These are phyloP conservation scores for Lottia scabra DNA, from an alignment of 2,888 invertebrate genomes.

Conservation along the genomic window DNA sequence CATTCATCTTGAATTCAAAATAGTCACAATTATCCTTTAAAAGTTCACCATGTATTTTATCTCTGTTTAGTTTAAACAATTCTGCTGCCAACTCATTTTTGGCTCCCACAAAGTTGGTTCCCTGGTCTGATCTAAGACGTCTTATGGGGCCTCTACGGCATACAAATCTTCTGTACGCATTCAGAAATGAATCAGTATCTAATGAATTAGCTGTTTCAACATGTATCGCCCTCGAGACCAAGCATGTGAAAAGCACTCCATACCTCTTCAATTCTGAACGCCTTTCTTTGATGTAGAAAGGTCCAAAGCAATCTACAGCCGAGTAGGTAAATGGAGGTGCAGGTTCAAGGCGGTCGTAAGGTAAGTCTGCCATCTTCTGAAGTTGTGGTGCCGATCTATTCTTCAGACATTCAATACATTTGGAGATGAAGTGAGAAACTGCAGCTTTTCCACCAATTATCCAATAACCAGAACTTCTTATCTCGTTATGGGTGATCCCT, in stretches of 20 bases:
- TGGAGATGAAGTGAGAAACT: not conserved
- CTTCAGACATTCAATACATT: slow-evolving; percentile 5
- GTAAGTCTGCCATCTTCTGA: slow-evolving; percentile 27
- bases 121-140: not conserved
- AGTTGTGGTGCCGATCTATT: not conserved
- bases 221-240: too few species aligned
- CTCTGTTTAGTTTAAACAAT: slow-evolving; percentile 14
- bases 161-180: slow-evolving; percentile 11
- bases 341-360: slow-evolving; percentile 11
- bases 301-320: slow-evolving; percentile 20
- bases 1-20: too few species aligned
- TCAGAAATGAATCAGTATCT: slow-evolving; percentile 15
- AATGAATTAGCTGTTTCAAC: slow-evolving; percentile 28
- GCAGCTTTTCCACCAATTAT: not conserved
- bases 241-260: slow-evolving; percentile 40
- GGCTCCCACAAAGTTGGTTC: too few species aligned
- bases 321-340: slow-evolving; percentile 22
- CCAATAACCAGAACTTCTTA: not conserved
- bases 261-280: slow-evolving; percentile 12
- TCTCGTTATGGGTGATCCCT: not conserved
- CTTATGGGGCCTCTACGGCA: slow-evolving; percentile 13
- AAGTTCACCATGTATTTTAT: slow-evolving; percentile 18
- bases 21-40: slow-evolving; percentile 26
- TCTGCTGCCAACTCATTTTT: not conserved
- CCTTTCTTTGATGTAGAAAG: slow-evolving; percentile 11